Conservation (phyloP, 2,797 vertebrate genomes). For the Hippocampus kuda region DNA sequence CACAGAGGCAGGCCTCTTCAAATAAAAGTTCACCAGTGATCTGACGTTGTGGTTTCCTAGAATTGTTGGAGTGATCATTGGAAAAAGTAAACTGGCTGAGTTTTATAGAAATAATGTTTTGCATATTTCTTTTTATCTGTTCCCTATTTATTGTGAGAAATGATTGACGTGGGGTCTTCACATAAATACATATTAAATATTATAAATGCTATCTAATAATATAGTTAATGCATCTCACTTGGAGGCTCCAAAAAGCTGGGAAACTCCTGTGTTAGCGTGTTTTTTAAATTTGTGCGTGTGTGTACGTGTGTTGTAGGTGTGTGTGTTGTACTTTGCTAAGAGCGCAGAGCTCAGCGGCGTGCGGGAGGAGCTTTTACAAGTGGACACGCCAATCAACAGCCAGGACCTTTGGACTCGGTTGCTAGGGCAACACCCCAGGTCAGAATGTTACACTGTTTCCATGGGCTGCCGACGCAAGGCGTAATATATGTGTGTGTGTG, state of each 20-base stretch:
- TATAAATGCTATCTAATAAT: too few species aligned
- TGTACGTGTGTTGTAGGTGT: conserved; percentile 58
- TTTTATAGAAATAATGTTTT: too few species aligned
- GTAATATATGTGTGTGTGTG: too few species aligned
- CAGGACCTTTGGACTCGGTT: conserved; percentile 43
- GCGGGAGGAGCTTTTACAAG: conserved; percentile 40
- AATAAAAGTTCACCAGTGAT: too few species aligned
- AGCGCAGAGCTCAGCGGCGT: conserved; percentile 80
- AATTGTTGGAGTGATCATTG: too few species aligned
- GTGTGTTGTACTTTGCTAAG: conserved; percentile 83
- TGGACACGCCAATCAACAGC: conserved; percentile 46
- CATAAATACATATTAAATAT: neutral
- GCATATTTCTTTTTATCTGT: neutral
- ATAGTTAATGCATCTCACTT: too few species aligned
- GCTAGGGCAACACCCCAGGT: conserved; percentile 43
- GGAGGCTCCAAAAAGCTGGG: too few species aligned
- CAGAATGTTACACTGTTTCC: neutral
- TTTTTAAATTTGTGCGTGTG: neutral
- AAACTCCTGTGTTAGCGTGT: neutral
- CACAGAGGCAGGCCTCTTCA: too few species aligned
- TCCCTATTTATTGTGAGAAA: too few species aligned
- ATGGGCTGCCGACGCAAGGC: too few species aligned
- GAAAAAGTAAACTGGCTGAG: too few species aligned
- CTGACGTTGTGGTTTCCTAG: too few species aligned
- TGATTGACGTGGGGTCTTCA: neutral